These are phyloP conservation scores for Trematomus loennbergii DNA, from an alignment of 2,113 vertebrate genomes.

Conservation along the genomic window DNA sequence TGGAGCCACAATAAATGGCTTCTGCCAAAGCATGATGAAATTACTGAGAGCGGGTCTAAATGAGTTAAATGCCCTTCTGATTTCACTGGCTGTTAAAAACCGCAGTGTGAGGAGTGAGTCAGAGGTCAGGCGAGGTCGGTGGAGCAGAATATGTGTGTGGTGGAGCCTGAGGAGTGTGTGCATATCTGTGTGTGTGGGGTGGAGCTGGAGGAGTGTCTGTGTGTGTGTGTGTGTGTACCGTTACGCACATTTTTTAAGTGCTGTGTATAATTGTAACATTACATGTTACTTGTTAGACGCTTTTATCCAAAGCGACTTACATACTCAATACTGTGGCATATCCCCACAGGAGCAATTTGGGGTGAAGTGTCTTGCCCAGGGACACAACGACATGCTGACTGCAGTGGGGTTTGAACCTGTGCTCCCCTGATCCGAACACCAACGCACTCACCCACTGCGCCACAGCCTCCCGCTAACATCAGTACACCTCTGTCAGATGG, in stretches of 20 bases:
- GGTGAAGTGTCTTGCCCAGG: too few species aligned
- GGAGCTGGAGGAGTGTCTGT: not conserved
- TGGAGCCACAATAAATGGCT: not conserved
- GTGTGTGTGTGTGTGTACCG: not conserved
- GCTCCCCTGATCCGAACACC: too few species aligned
- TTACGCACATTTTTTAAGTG: not conserved
- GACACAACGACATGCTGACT: too few species aligned
- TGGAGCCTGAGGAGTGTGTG: not conserved
- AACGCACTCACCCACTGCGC: too few species aligned
- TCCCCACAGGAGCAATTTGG: too few species aligned
- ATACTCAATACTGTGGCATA: too few species aligned
- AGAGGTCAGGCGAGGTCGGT: not conserved
- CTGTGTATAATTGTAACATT: not conserved
- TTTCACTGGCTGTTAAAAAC: not conserved
- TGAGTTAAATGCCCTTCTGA: not conserved
- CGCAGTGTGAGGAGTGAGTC: not conserved
- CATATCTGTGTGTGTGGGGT: slow-evolving; percentile 8
- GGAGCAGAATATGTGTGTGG: not conserved
- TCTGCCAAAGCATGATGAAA: not conserved
- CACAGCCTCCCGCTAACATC: not conserved
- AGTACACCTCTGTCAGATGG: not conserved
- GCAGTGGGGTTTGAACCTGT: too few species aligned
- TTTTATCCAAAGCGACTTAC: too few species aligned
- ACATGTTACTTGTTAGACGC: too few species aligned
- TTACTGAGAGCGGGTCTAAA: not conserved